These are phyloP conservation scores for Xiphorhynchus elegans DNA, from an alignment of 2,113 vertebrate species.

Conservation along the genomic window DNA sequence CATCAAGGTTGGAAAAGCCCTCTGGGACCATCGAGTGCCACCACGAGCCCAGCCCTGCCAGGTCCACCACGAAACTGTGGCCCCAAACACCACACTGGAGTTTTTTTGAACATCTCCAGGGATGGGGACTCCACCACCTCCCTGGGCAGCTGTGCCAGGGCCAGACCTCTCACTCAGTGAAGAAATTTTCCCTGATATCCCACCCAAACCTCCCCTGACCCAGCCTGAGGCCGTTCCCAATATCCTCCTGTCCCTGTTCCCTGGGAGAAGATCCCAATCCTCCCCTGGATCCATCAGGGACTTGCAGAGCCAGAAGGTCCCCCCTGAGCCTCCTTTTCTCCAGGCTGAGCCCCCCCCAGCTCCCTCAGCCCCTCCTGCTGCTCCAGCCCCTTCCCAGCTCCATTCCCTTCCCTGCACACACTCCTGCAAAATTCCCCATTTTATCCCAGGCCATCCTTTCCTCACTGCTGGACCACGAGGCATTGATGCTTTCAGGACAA, in stretches of 20 bases:
- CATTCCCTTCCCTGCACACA: background rate
- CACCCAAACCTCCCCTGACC: accelerated
- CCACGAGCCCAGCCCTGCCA: background rate
- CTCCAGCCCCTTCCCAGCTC: background rate
- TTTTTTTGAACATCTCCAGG: background rate
- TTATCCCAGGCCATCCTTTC: background rate
- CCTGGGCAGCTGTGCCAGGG: background rate
- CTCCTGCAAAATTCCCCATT: background rate
- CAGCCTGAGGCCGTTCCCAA: accelerated
- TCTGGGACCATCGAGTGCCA: background rate
- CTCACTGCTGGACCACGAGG: background rate
- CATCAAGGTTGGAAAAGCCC: background rate
- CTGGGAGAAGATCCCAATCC: background rate
- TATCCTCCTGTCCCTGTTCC: background rate
- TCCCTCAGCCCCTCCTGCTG: background rate
- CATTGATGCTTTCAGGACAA: background rate
- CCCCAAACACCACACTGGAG: accelerated
- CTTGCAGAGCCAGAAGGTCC: background rate
- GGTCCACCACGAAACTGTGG: accelerated
- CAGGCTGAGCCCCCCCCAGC: background rate
- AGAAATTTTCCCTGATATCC: background rate
- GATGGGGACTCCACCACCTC: background rate
- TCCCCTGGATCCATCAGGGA: background rate
- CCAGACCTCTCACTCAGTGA: no score
- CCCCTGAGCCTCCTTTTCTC: background rate